Evolutionary conservation across 35 echinoderm and acorn worm species (phyloP), one percentile per base, ranked within the genome.

Genomic region (Heliocidaris erythrogramma): DNA sequence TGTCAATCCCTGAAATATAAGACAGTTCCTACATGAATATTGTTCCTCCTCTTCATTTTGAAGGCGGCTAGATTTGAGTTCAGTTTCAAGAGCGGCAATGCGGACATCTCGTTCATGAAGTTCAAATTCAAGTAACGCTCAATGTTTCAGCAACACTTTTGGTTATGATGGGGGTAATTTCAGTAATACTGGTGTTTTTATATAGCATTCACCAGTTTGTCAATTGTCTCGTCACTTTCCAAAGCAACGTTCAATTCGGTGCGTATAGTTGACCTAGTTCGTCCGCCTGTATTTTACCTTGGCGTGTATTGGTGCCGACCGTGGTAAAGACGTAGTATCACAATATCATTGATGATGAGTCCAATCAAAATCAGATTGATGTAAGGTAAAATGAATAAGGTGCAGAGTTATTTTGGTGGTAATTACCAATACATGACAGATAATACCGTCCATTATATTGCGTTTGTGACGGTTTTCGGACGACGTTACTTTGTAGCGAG

Each of bases 31-130:
- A 21, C 86, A 4, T 32, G 86, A 88, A 88, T 88, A 88, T 32
- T 88, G 86, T 88, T 88, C 42, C 2, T 9, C 86, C 86, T 88
- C 86, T 16, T 88, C 86, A 47, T 88, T 88, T 88, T 88, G 86
- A 32, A 31, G 86, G 42, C 30, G 30, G 30, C 9, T 47, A 88
- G 30, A 47, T 18, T 47, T 88, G 2, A 88, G 30, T 88, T 88
- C 42, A 4, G 2, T 88, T 88, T 88, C 86, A 13, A 88, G 86
- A 18, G 30, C 30, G 86, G 30, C 30, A 88, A 88, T 88, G 11
- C 24, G 86, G 42, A 13, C 17, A 47, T 88, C 86, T 16, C 86
- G 30, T 47, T 32, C 42, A 9, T 88, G 86, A 31, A 47, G 21
- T 88, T 88, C 86, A 30, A 88, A 47, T 47, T 88, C 12, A 32